Percentiles rank a stretch among this genome's conserved stretches.
phyloP scores from a whole-genome alignment of 2,113 vertebrate genomes.

The Sigmodon hispidus region DNA sequence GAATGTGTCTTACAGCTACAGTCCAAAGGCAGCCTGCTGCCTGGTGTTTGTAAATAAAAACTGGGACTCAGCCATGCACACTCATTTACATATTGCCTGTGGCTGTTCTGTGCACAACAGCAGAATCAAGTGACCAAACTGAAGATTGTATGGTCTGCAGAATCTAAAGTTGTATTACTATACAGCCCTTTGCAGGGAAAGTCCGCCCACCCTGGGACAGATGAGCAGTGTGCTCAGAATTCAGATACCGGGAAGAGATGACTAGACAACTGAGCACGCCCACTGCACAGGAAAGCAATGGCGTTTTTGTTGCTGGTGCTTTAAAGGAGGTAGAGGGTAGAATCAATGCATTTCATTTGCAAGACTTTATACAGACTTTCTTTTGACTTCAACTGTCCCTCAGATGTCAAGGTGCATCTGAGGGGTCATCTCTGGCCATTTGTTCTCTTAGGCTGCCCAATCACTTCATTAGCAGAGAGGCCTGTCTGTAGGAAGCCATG shows the following conservation, averaged over 20 bases:
- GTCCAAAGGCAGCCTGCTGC: background rate
- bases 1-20: background rate
- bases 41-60: constrained; percentile 48
- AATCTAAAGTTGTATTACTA: constrained; percentile 17
- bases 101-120: background rate
- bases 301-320: background rate
- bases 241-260: background rate
- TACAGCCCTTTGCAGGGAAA: background rate
- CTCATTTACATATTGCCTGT: constrained; percentile 28
- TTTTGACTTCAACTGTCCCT: background rate
- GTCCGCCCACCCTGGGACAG: background rate
- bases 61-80: background rate
- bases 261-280: background rate
- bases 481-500: background rate
- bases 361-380: constrained; percentile 1
- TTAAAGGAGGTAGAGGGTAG: background rate
- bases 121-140: background rate
- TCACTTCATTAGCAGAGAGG: background rate
- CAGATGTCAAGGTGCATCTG: background rate
- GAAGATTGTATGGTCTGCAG: background rate
- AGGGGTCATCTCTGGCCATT: background rate
- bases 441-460: background rate
- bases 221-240: background rate
- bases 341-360: constrained; percentile 37
- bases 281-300: background rate